Base-by-base conservation (phyloP, 2,113 vertebrate species). In the Tursiops truncatus region DNA sequence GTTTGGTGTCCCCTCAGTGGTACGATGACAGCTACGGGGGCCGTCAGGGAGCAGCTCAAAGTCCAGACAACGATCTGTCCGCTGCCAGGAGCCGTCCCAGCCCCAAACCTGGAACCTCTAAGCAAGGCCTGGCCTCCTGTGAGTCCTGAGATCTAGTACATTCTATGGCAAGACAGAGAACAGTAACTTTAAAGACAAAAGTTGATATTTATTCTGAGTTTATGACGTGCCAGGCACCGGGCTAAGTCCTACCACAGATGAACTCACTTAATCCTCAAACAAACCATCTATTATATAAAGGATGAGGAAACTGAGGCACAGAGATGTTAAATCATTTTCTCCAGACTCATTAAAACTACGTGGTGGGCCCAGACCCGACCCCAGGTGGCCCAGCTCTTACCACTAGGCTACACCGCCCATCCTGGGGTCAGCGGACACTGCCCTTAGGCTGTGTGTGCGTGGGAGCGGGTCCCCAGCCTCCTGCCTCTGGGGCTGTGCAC, bases 11-110 rank as follows among this genome's bases (percentile, higher is more conserved):
- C 18, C 36, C 68, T 6, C 56, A 36, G 6, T 2, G n/a, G 74
- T 1, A 31, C 31, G 8, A 20, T 8, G 68, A 50, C 2, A 8
- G 20, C 25, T 25, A 12, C 0, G 0, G 50, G 20, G 33, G 38
- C 67, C 91, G 47, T 50, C 15, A 3, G 36, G 58, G 60, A 58
- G 68, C 82, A 73, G 81, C 74, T 21, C 36, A 28, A 56, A 50
- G 60, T 36, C 26, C 18, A 3, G 33, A 36, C 23, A 44, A 18
- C 1, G 41, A 28, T 10, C 65, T 20, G 8, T 8, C n/a, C 18
- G 14, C 47, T n/a, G 36, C 76, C 44, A n/a, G 79, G 21, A 21
- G 21, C 53, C 68, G 4, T 15, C 58, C 62, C 33, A 70, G 53
- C 56, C 53, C 25, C 65, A 74, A 56, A 80, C n/a, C 47, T 41